These are phyloP conservation scores for Fistularia tabacaria DNA, from an alignment of 2,797 vertebrate genomes.

Conservation along the genomic window DNA sequence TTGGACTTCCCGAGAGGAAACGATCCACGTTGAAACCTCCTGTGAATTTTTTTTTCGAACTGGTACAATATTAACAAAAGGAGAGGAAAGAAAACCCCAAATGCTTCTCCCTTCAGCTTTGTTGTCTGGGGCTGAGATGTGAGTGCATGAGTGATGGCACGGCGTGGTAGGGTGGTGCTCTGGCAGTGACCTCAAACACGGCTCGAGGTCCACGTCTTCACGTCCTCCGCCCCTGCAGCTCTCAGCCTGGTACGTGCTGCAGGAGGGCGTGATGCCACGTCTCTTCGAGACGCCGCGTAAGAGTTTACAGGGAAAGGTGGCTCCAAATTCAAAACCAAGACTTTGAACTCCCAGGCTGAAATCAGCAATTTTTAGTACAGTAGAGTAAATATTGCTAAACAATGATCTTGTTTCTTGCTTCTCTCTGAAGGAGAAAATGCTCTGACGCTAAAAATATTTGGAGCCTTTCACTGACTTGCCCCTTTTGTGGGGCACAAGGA, in stretches of 20 bases:
- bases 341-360: neutral
- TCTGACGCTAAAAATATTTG: too few relatives aligned
- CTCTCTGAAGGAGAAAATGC: too few relatives aligned
- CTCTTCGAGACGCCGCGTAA: slow-evolving; percentile 11
- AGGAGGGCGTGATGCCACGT: slow-evolving; percentile 18
- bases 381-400: too few relatives aligned
- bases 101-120: slow-evolving; percentile 9
- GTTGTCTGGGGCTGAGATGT: slow-evolving; percentile 13
- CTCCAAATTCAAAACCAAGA: too few relatives aligned
- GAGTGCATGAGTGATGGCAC: slow-evolving; percentile 27
- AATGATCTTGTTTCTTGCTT: too few relatives aligned
- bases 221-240: slow-evolving; percentile 36
- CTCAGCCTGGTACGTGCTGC: slow-evolving; percentile 48
- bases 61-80: too few relatives aligned
- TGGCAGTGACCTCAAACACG: slow-evolving; percentile 14
- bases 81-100: neutral
- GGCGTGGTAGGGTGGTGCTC: slow-evolving; percentile 31
- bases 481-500: too few relatives aligned
- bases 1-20: too few relatives aligned
- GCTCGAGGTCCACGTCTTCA: slow-evolving; percentile 26
- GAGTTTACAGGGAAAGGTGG: neutral
- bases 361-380: too few relatives aligned
- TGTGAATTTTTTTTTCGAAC: too few relatives aligned
- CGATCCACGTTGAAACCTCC: too few relatives aligned
- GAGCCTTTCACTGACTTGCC: too few relatives aligned